Evolutionary conservation across 2,113 vertebrate genomes (phyloP), one percentile per base, ranked within the genome.

Genomic region (Grantiella picta): DNA sequence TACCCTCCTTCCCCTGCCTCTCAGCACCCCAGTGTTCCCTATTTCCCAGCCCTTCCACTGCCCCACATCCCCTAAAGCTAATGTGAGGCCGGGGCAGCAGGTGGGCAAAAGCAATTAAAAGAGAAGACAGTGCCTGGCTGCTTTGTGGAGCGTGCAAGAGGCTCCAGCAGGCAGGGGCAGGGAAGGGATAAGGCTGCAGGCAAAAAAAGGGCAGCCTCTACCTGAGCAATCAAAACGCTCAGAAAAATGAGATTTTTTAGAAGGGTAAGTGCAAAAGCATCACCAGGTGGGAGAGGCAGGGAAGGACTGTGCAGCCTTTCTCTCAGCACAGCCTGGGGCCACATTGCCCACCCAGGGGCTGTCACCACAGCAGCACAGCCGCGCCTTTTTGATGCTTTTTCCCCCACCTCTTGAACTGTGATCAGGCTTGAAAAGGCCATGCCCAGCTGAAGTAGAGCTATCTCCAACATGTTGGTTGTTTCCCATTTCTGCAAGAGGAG

Each of bases 141-240:
- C 66, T 68, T 35, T 54, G 56, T 27, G 15, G 31, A 54, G 19
- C 0, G 0, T 21, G 22, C 7, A 20, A 61, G 61, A 28, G 31
- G 65, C 66, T 76, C 68, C 15, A 3, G 54, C 45, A 69, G 11
- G 0, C n/a, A 35, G 31, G 18, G 82, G 15, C 31, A 70, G 64
- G 59, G 45, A 66, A 42, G 20, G 18, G 25, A n/a, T 42, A 44
- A 81, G 0, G 1, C 65, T 71, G 42, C 52, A 70, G 60, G 57
- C 44, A 44, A 72, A 5, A 35, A 72, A 89, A 73, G 56, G 4
- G 21, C 36, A 71, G 5, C 7, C 2, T 54, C 50, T 47, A 54
- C 47, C 1, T 0, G 24, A 92, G 27, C 42, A 24, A 56, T 10
- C 31, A 56, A 64, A 88, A 52, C 0, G 0, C 71, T 47, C 2